phyloP scores from a whole-genome alignment of 2,888 invertebrate genomes.

The Plagodis dolabraria region DNA sequence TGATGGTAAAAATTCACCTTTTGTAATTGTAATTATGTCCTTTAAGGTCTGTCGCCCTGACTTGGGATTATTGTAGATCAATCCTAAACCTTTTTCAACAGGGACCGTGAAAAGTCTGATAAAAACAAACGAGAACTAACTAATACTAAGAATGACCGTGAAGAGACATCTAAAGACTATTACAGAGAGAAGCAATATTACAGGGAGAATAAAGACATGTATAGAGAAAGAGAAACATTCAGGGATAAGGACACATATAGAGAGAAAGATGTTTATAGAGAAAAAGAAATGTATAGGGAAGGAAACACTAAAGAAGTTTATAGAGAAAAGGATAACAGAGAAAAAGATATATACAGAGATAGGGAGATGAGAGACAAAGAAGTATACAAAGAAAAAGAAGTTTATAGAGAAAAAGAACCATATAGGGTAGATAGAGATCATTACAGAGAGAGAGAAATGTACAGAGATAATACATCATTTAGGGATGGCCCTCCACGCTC shows the following conservation, averaged over 20 bases:
- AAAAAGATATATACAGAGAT: conserved; percentile 68
- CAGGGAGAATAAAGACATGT: conserved; percentile 64
- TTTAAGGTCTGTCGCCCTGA: conserved; percentile 63
- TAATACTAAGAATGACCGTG: conserved; percentile 71
- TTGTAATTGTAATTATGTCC: conserved; percentile 45
- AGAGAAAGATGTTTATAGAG: conserved; percentile 60
- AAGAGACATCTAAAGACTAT: conserved; percentile 77
- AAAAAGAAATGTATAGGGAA: conserved; percentile 58
- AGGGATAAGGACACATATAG: conserved; percentile 65
- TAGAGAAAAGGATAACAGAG: conserved; percentile 65
- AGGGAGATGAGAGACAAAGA: conserved; percentile 70
- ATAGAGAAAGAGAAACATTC: conserved; percentile 56
- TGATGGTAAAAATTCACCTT: conserved; percentile 9
- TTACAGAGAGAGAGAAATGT: conserved; percentile 67
- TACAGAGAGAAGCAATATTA: conserved; percentile 79
- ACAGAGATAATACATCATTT: conserved; percentile 59
- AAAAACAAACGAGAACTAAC: conserved; percentile 70
- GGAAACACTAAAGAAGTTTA: conserved; percentile 42
- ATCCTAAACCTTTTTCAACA: conserved; percentile 65
- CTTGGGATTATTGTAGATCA: conserved; percentile 60
- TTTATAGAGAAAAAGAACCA: conserved; percentile 70
- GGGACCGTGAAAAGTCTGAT: conserved; percentile 78
- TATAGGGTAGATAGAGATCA: conserved; percentile 72
- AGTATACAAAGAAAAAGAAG: conserved; percentile 67
- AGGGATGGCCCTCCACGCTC: conserved; percentile 56